Conservation (phyloP, 2,888 invertebrate genomes). For the Leptinotarsa tumamoca region DNA sequence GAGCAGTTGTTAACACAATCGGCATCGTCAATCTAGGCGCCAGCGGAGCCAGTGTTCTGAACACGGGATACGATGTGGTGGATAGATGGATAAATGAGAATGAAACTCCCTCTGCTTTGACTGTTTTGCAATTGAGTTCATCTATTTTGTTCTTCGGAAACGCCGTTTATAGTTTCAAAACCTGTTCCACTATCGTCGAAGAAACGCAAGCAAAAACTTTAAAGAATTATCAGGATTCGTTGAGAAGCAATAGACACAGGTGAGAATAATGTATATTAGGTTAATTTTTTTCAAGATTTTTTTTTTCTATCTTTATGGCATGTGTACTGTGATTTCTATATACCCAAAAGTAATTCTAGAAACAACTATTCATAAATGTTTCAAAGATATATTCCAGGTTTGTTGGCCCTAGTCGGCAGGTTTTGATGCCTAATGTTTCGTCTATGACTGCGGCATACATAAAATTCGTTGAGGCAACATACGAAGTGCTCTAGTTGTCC, state of each 20-base stretch:
- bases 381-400: too few species aligned
- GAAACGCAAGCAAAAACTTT: constrained; percentile 70
- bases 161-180: constrained; percentile 58
- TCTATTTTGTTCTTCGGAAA: constrained; percentile 60
- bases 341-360: too few species aligned
- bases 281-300: not conserved
- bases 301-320: too few species aligned
- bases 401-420: too few species aligned
- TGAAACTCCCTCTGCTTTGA: constrained; percentile 63
- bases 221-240: constrained; percentile 68
- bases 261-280: constrained; percentile 32
- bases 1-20: constrained; percentile 52
- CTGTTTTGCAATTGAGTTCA: constrained; percentile 60
- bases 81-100: constrained; percentile 56
- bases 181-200: constrained; percentile 59
- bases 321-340: too few species aligned
- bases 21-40: constrained; percentile 56
- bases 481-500: too few species aligned
- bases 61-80: constrained; percentile 56
- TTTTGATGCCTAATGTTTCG: too few species aligned
- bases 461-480: too few species aligned
- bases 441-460: too few species aligned
- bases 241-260: constrained; percentile 70
- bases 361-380: too few species aligned
- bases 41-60: constrained; percentile 56